phyloP scores from a whole-genome alignment of 2,797 vertebrate genomes.

The Rhabdomys pumilio region DNA sequence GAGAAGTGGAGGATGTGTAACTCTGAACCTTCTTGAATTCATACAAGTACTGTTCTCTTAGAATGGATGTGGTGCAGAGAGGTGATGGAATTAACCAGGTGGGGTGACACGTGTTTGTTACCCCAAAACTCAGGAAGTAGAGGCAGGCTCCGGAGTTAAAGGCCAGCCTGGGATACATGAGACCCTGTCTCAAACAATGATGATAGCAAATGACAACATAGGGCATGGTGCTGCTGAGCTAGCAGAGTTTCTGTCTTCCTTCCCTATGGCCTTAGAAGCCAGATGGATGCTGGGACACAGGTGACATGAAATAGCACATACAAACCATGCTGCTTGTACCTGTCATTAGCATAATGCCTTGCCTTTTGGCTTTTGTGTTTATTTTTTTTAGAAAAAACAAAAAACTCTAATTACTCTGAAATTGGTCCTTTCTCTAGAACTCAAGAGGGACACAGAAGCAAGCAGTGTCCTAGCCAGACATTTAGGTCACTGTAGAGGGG shows the following conservation, averaged over 20 bases:
- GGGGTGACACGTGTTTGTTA: not conserved
- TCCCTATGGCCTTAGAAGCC: constrained; percentile 1
- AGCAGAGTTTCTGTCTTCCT: not conserved
- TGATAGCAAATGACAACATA: not conserved
- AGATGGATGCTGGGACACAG: not conserved
- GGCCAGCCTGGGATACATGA: not conserved
- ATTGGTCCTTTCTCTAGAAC: constrained; percentile 21
- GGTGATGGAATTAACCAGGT: not conserved
- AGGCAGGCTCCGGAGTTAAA: not conserved
- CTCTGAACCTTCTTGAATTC: constrained; percentile 13
- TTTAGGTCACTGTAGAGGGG: not conserved
- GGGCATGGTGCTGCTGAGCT: not conserved
- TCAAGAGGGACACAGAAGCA: constrained; percentile 16
- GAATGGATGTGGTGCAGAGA: not conserved
- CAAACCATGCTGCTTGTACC: not conserved
- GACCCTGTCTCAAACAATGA: not conserved
- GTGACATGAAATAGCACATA: not conserved
- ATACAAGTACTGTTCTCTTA: not conserved
- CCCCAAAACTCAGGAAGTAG: not conserved
- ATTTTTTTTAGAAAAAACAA: not conserved
- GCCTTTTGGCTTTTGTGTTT: not conserved
- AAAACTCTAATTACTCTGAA: constrained; percentile 9
- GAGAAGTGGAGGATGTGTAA: constrained; percentile 13
- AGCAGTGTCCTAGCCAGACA: not conserved
- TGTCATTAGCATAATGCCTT: not conserved